Percentiles rank a stretch among this genome's conserved stretches.
phyloP scores from a whole-genome alignment of 2,113 vertebrate genomes.

The Athene cunicularia region DNA sequence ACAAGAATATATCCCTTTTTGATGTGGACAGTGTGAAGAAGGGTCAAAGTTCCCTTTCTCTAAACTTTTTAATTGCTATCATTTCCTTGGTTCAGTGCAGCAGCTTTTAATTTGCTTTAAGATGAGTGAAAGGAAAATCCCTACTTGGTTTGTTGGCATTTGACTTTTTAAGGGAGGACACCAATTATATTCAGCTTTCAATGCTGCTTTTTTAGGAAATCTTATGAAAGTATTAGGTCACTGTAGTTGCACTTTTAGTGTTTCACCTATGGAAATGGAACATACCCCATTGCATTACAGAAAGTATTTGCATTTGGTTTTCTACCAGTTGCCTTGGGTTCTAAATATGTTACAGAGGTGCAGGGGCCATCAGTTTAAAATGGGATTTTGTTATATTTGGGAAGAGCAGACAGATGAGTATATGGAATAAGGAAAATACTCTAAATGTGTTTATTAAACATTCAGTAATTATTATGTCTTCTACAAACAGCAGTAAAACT shows the following conservation, averaged over 20 bases:
- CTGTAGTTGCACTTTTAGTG: neutral
- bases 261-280: neutral
- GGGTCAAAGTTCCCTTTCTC: neutral
- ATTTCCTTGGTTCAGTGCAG: neutral
- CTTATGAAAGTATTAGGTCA: neutral
- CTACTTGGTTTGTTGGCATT: neutral
- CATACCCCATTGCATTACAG: neutral
- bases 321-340: neutral
- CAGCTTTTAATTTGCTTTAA: neutral
- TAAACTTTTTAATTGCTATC: neutral
- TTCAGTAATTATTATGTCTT: neutral
- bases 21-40: neutral
- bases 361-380: neutral
- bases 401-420: neutral
- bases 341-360: neutral
- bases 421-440: neutral
- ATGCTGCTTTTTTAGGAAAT: neutral
- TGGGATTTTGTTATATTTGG: neutral
- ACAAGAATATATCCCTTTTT: neutral
- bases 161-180: neutral
- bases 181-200: neutral
- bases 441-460: neutral
- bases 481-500: neutral
- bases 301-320: neutral
- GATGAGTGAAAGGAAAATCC: neutral